A percentile compares a stretch with the other conserved stretches of the same genome.
Evolutionary conservation across 2,113 vertebrate genomes (phyloP).

Genomic region (Myrmecobius fasciatus): DNA sequence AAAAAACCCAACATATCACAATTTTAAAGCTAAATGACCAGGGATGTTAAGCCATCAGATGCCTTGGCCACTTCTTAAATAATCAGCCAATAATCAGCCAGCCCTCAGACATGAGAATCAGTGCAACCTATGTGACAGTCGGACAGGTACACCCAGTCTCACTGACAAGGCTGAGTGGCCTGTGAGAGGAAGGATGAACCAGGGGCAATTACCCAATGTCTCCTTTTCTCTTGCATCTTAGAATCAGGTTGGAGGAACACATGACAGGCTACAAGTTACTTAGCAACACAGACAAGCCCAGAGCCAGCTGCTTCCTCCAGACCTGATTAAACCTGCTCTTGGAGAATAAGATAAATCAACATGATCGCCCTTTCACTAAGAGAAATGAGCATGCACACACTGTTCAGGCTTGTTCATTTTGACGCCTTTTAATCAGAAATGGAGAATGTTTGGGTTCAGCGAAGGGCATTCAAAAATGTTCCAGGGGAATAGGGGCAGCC

Average conservation of each 20-base stretch:
- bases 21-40: neutral
- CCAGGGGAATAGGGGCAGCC: neutral
- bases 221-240: neutral
- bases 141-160: neutral
- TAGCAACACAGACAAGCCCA: fast-evolving
- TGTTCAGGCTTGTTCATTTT: fast-evolving
- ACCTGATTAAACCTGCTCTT: constrained; percentile 23
- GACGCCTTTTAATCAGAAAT: fast-evolving
- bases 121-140: neutral
- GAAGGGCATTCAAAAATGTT: neutral
- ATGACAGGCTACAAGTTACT: neutral
- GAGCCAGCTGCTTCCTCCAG: neutral
- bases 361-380: neutral
- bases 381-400: neutral
- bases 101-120: neutral
- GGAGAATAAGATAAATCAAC: constrained; percentile 17
- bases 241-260: neutral
- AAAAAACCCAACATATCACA: no score
- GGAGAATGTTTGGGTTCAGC: neutral
- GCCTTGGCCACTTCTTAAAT: neutral
- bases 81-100: neutral
- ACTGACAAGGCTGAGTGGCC: neutral
- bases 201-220: no score
- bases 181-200: neutral
- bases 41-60: neutral